Evolutionary conservation across 2,113 vertebrate genomes (phyloP), one percentile per base, ranked within the genome.

Genomic region (Sterna hirundo): DNA sequence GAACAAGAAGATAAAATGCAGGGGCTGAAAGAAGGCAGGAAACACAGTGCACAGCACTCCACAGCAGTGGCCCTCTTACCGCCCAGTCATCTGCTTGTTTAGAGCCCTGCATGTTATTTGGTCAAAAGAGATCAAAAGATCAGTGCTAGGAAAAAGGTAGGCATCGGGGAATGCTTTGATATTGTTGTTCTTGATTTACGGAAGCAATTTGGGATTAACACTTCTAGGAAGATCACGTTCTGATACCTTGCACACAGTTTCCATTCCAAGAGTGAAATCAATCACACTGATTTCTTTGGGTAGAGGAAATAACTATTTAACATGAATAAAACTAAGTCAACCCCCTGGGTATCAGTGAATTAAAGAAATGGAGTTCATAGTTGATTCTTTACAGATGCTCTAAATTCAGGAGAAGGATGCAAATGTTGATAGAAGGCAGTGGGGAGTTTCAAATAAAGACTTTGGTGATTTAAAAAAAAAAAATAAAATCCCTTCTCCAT

Each of bases 301-400:
- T 74, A 89, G 9, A 80, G 42, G 84, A 96, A 95, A 90, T 80
- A 77, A 44, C 81, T 86, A 68, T 75, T 96, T 90, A 83, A 85
- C 29, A 36, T 44, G 54, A 90, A 51, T 5, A 75, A 38, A 80
- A 70, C 29, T 70, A 91, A 94, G 52, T 38, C 46, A 89, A 10
- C 11, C 42, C 51, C 70, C 75, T 74, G 75, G 54, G 81, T 83
- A 72, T 80, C 52, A 74, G 15, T 51, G 84, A 93, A 90, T 93
- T 93, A 95, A 94, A 87, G 54, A 91, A 82, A 83, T 27, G 5
- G 29, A 76, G 46, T 66, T 90, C 42, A 55, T 70, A 82, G n/a
- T 29, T 83, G 22, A 66, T 76, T 88, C 78, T 85, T 85, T 88
- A 77, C 65, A 91, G 54, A 82, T 71, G 57, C 26, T 97, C 68